Conservation (phyloP, 1,140 invertebrate species). For the Aphaenogaster ashmeadi region DNA sequence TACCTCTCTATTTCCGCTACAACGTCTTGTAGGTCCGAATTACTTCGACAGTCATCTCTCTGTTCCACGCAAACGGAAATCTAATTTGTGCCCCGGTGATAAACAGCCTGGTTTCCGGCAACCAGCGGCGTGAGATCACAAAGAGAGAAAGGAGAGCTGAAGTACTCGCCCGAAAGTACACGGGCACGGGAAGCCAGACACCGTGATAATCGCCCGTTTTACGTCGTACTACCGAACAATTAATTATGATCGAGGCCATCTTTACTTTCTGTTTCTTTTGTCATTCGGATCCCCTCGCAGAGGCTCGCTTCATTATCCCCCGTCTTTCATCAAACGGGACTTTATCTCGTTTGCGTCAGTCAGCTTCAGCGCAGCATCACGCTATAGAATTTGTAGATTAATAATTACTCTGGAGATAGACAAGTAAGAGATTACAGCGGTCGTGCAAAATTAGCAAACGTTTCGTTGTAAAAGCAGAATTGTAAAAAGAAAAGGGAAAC, state of each 20-base stretch:
- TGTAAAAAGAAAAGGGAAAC: not conserved
- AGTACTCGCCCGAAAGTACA: not conserved
- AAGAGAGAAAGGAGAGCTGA: slow-evolving; percentile 16
- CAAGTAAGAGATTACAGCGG: not conserved
- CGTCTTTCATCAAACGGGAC: slow-evolving; percentile 38
- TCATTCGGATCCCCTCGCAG: not conserved
- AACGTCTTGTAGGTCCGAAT: slow-evolving; percentile 38
- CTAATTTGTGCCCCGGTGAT: slow-evolving; percentile 48
- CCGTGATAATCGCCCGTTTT: slow-evolving; percentile 34
- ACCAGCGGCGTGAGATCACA: not conserved
- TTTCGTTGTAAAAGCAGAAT: not conserved
- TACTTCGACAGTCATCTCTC: slow-evolving; percentile 57
- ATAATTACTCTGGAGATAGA: slow-evolving; percentile 2
- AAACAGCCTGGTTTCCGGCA: slow-evolving; percentile 27
- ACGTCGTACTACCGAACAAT: slow-evolving; percentile 31
- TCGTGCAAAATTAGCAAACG: not conserved
- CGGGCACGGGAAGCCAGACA: not conserved
- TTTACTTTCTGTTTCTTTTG: slow-evolving; percentile 37
- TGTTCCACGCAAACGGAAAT: slow-evolving; percentile 32
- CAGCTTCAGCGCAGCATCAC: not conserved
- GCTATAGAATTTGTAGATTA: slow-evolving; percentile 17
- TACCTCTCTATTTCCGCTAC: slow-evolving; percentile 10
- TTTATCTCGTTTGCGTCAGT: slow-evolving; percentile 27
- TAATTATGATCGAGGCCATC: slow-evolving; percentile 45
- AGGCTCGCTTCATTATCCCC: not conserved